Base-by-base conservation (phyloP, 2,113 vertebrate species). In the Lampris megalopsis region DNA sequence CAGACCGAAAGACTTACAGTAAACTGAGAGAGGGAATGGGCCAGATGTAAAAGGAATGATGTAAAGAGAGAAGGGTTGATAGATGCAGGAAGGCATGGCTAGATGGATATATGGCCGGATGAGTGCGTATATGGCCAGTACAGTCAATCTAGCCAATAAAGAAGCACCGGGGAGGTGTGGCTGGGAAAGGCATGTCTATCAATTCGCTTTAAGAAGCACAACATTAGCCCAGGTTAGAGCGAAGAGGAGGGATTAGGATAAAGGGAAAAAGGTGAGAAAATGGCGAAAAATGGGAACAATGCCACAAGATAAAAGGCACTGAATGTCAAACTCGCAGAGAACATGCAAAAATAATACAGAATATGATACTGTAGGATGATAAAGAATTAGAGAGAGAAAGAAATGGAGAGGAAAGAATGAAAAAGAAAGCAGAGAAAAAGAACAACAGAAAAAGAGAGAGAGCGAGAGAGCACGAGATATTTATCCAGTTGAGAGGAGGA, bases 351-450 rank as follows among this genome's bases (percentile, higher is more conserved):
- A 24, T 24, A 24, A 24, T 24, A 24, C 24, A 24, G 24, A 24
- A 24, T 24, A 24, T 24, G 2, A 54, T 6, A 54, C 1, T 3
- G n/a, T 5, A 54, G 13, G 5, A 11, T 13, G 50, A 53, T 7
- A 8, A 2, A 38, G 36, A 3, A 7, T 9, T 1, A 36, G 38
- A 8, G 8, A 9, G 35, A 37, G 2, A 52, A 72, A 57, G 40
- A n/a, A 65, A 6, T 10, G 5, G 69, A 50, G 9, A 49, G 35
- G 10, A 24, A 71, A 62, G 35, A 54, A 63, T 0, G 42, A 47
- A 57, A 71, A 76, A 35, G 47, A 68, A 73, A 10, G 58, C 13
- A 58, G 11, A 7, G 48, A 62, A 58, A 62, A 47, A 65, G 78
- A 54, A 63, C 11, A 67, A 54, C 59, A 36, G 54, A 57, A 62